phyloP scores from a whole-genome alignment of 2,888 invertebrate genomes.

The Ochropleura plecta region DNA sequence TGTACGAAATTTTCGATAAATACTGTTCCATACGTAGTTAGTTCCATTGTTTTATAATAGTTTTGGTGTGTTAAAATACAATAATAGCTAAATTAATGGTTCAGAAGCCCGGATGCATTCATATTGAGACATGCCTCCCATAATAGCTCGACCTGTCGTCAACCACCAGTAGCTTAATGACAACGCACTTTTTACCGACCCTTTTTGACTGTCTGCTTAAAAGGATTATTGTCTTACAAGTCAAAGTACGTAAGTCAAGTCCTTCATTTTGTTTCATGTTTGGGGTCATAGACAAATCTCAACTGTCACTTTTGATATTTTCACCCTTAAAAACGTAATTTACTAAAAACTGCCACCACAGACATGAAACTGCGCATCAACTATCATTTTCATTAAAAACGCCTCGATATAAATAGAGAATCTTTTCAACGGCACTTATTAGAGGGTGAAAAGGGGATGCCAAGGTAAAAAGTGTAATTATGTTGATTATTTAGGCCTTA shows the following conservation, averaged over 20 bases:
- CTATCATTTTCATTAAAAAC: constrained; percentile 72
- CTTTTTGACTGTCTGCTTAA: constrained; percentile 25
- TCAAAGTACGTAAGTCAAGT: constrained; percentile 7
- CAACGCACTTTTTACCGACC: constrained; percentile 21
- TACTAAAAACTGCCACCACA: constrained; percentile 58
- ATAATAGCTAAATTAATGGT: not conserved
- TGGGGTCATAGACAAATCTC: not conserved
- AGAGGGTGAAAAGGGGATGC: constrained; percentile 83
- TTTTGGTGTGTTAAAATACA: not conserved
- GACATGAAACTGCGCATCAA: constrained; percentile 69
- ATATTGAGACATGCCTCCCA: not conserved
- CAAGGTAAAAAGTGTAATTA: constrained; percentile 90
- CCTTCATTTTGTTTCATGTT: not conserved
- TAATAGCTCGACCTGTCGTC: constrained; percentile 1
- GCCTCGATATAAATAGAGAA: constrained; percentile 78
- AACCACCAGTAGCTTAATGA: constrained; percentile 21
- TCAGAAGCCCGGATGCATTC: not conserved
- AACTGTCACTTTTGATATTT: not conserved
- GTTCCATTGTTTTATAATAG: not conserved
- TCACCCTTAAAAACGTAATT: not conserved
- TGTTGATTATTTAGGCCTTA: constrained; percentile 91
- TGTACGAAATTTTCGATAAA: not conserved
- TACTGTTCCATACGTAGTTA: no score
- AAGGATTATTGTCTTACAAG: constrained; percentile 36
- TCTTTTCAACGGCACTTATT: constrained; percentile 84